Evolutionary conservation across 92 coral and sea anemone species (phyloP).

Genomic region (Palythoa grandiflora): DNA sequence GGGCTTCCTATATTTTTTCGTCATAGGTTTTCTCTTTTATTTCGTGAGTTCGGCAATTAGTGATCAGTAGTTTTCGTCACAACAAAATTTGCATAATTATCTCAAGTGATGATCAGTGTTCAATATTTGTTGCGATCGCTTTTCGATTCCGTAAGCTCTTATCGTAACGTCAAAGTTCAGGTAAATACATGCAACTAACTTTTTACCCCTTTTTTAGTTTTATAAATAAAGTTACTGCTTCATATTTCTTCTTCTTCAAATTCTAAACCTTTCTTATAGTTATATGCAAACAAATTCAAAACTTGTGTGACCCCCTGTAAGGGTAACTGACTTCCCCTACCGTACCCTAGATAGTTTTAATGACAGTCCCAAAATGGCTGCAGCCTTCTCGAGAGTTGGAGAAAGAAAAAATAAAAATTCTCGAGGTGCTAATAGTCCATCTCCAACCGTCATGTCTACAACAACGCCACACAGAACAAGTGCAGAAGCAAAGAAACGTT

Average conservation of each 20-base stretch:
- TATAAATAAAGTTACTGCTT: neutral
- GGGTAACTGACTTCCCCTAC: neutral
- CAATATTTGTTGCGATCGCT: too few relatives aligned
- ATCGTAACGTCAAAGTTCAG: too few relatives aligned
- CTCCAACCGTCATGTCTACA: conserved; percentile 63
- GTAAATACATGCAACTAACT: too few relatives aligned
- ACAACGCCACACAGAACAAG: conserved; percentile 59
- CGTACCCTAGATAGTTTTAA: conserved; percentile 30
- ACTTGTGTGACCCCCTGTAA: neutral
- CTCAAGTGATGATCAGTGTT: too few relatives aligned
- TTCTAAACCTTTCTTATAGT: too few relatives aligned
- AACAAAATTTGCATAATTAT: neutral
- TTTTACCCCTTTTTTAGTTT: neutral
- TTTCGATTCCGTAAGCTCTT: too few relatives aligned
- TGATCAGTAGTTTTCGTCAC: neutral
- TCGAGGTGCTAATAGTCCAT: conserved; percentile 74
- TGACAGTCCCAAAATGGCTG: conserved; percentile 72
- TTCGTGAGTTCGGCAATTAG: neutral
- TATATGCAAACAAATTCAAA: neutral
- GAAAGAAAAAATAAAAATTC: conserved; percentile 75
- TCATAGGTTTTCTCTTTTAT: neutral
- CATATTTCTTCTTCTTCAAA: neutral
- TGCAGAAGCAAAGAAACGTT: conserved; percentile 71
- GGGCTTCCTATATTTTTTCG: too few relatives aligned
- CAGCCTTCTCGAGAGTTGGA: conserved; percentile 59